Conservation (phyloP, 2,113 vertebrate genomes). For the Geococcyx californianus region DNA sequence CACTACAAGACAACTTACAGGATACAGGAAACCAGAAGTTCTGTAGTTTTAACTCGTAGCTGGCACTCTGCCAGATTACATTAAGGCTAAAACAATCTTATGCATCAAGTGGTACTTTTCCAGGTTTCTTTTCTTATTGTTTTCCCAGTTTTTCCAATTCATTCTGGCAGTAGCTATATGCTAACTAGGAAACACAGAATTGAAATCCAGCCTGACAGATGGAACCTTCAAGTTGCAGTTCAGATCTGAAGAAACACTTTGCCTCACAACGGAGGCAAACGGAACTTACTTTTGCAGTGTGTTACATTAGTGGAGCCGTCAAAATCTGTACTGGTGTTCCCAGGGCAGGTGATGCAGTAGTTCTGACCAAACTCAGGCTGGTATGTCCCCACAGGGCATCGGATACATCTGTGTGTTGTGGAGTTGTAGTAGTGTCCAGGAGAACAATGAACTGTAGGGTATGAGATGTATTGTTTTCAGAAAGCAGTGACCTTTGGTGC, state of each 20-base stretch:
- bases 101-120: not conserved
- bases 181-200: not conserved
- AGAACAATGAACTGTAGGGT: slow-evolving; percentile 80
- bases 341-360: slow-evolving; percentile 81
- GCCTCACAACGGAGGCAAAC: not conserved
- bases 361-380: slow-evolving; percentile 85
- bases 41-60: not conserved
- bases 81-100: not conserved
- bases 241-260: not conserved
- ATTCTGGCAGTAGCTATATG: not conserved
- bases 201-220: not conserved
- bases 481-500: not conserved
- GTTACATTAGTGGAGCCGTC: slow-evolving; percentile 85
- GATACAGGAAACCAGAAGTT: not conserved
- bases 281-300: slow-evolving; percentile 82
- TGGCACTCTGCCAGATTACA: not conserved
- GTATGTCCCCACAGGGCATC: slow-evolving; percentile 80
- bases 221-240: not conserved
- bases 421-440: slow-evolving; percentile 84
- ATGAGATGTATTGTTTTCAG: not conserved
- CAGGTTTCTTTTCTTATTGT: not conserved
- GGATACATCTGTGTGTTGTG: slow-evolving; percentile 79
- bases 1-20: not conserved
- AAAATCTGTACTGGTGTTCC: slow-evolving; percentile 85
- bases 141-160: not conserved